These are phyloP conservation scores for Catocala fraxini DNA, from an alignment of 2,888 invertebrate genomes.

Conservation along the genomic window DNA sequence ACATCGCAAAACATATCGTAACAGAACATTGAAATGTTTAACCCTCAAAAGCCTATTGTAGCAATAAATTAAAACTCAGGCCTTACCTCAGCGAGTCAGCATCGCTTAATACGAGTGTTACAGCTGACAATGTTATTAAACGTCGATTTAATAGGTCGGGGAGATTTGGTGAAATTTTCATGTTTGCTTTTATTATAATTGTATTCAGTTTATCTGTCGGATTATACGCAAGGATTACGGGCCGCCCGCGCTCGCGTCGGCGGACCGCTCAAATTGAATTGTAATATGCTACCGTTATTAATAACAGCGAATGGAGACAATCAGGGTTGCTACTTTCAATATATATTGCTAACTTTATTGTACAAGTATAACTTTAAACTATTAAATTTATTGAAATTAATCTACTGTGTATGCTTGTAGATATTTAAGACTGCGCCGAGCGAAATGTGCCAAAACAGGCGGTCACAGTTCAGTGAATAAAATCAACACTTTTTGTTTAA, in stretches of 20 bases:
- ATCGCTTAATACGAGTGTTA: conserved; percentile 42
- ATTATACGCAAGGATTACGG: conserved; percentile 75
- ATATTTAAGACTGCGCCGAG: too few species aligned
- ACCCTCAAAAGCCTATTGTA: conserved; percentile 6
- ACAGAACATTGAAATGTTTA: background rate
- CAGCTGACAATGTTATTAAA: conserved; percentile 77
- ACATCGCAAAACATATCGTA: too few species aligned
- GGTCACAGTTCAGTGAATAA: too few species aligned
- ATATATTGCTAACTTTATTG: too few species aligned
- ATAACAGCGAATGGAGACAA: conserved; percentile 67
- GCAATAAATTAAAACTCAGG: conserved; percentile 6
- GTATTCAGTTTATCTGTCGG: conserved; percentile 80
- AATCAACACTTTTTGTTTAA: too few species aligned
- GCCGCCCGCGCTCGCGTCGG: conserved; percentile 50
- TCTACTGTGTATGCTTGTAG: too few species aligned
- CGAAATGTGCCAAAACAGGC: too few species aligned
- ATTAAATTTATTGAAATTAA: too few species aligned
- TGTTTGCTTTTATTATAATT: conserved; percentile 86
- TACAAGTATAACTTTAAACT: too few species aligned
- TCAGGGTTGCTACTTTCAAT: conserved; percentile 62
- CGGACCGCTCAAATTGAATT: conserved; percentile 83
- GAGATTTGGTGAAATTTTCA: conserved; percentile 78
- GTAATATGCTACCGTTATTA: conserved; percentile 85
- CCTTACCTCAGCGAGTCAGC: conserved; percentile 5
- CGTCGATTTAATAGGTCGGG: conserved; percentile 68